Base-by-base conservation (phyloP, 2,888 invertebrate genomes). In the Pomacea canaliculata region DNA sequence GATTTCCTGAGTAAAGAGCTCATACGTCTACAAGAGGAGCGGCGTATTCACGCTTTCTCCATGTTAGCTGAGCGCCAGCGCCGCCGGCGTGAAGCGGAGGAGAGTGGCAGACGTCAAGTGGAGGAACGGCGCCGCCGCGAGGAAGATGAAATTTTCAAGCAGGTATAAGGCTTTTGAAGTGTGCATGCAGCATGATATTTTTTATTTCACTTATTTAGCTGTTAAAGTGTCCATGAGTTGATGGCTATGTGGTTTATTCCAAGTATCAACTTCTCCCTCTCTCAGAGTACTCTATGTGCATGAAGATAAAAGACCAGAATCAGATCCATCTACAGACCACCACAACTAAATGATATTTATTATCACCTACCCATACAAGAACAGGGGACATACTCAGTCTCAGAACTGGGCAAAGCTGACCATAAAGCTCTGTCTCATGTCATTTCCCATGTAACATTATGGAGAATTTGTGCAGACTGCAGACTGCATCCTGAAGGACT, bases 81-180 rank as follows among this genome's bases (percentile, higher is more conserved):
- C 80, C 92, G 93, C 81, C 93, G 94, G 87, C 92, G 95, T 0
- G 96, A 96, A 89, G 95, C 96, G 0, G 94, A 93, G 13, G 96
- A 96, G 89, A 94, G 95, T 4, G 96, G 96, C 0, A 91, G 94
- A 71, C 91, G 96, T 37, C 96, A 96, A 89, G 93, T 93, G 71
- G 96, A 96, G 88, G 93, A 94, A 81, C 92, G 94, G 76, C 91
- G 95, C 63, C 92, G 95, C 10, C 89, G 93, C 12, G 94, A 96
- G 86, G 94, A 95, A 82, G 95, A 96, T 83, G 94, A 96, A 89
- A 94, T 96, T 88, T 96, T 95, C 88, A 94, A 94, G 89, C 94
- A 95, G 91, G 92, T 92, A 76, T 69, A 18, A 46, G 16, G 27
- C 51, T 16, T 7, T 56, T 8, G 8, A 2, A 56, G 10, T 56